phyloP scores from a whole-genome alignment of 2,797 vertebrate genomes.

The Argentina silus region DNA sequence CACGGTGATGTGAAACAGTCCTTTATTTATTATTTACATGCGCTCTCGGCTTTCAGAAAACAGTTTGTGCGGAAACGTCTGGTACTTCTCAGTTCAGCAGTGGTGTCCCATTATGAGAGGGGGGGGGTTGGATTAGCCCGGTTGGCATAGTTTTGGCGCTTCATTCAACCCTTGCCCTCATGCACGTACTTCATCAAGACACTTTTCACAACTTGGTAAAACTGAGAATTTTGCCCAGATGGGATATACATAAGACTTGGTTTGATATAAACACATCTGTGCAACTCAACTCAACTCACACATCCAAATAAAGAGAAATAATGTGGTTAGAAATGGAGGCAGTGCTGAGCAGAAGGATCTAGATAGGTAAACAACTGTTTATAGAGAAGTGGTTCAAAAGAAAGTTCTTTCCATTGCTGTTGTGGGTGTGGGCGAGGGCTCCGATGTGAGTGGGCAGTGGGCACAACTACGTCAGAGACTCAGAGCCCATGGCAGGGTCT shows the following conservation, averaged over 20 bases:
- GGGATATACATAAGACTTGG: too few relatives aligned
- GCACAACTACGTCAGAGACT: too few relatives aligned
- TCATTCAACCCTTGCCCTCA: constrained; percentile 39
- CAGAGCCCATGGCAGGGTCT: not conserved
- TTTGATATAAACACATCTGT: too few relatives aligned
- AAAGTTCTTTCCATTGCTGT: not conserved
- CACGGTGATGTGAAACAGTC: not conserved
- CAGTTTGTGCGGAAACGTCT: constrained; percentile 1
- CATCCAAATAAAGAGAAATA: too few relatives aligned
- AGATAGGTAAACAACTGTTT: too few relatives aligned
- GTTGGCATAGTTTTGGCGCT: constrained; percentile 30
- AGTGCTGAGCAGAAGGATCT: too few relatives aligned
- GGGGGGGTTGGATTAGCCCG: constrained; percentile 46
- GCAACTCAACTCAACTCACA: too few relatives aligned
- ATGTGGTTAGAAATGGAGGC: too few relatives aligned
- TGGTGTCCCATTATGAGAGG: not conserved
- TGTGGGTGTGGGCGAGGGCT: not conserved
- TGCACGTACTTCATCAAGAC: not conserved
- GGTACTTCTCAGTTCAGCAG: constrained; percentile 14
- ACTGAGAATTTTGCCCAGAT: too few relatives aligned
- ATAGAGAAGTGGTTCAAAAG: too few relatives aligned
- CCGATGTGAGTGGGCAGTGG: not conserved
- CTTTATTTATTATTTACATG: constrained; percentile 12
- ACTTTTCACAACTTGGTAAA: too few relatives aligned
- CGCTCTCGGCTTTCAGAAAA: not conserved